Evolutionary conservation across 2,797 vertebrate genomes (phyloP).

Genomic region (Sebastes cheni): DNA sequence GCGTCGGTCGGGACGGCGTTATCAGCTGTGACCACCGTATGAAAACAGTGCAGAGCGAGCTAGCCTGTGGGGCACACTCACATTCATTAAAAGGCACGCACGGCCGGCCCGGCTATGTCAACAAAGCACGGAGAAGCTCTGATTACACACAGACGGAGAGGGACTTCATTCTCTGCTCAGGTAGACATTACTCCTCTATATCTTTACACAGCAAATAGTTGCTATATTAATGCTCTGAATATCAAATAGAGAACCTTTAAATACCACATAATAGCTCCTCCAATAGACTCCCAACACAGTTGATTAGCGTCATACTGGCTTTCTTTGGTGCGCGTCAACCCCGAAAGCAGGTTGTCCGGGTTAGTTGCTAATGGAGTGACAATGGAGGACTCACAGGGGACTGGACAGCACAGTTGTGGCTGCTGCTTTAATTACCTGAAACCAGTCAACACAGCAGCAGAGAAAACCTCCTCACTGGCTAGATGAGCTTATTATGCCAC

Average conservation of each 20-base stretch:
- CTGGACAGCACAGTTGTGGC: slow-evolving; percentile 26
- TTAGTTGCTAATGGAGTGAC: slow-evolving; percentile 54
- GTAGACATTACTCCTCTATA: no score
- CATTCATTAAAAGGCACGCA: no score
- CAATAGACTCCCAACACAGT: slow-evolving; percentile 32
- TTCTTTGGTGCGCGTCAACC: slow-evolving; percentile 27
- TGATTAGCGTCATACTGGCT: slow-evolving; percentile 46
- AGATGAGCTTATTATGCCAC: slow-evolving; percentile 66
- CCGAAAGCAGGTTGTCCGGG: slow-evolving; percentile 22
- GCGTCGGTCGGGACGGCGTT: rapidly evolving
- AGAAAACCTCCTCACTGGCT: slow-evolving; percentile 43
- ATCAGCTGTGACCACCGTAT: no score
- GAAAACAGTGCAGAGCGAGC: no score
- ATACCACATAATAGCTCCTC: slow-evolving; percentile 12
- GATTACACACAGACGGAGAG: no score
- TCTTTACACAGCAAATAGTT: background rate
- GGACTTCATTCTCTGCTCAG: no score
- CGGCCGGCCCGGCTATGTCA: no score
- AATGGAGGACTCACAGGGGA: slow-evolving; percentile 38
- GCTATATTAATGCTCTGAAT: background rate
- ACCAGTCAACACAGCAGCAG: slow-evolving; percentile 46
- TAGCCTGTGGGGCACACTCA: no score
- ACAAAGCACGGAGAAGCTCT: no score
- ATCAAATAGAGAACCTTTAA: background rate
- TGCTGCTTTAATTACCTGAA: slow-evolving; percentile 63